Evolutionary conservation across 2,888 invertebrate species (phyloP).

Genomic region (Ypsolopha scabrella): DNA sequence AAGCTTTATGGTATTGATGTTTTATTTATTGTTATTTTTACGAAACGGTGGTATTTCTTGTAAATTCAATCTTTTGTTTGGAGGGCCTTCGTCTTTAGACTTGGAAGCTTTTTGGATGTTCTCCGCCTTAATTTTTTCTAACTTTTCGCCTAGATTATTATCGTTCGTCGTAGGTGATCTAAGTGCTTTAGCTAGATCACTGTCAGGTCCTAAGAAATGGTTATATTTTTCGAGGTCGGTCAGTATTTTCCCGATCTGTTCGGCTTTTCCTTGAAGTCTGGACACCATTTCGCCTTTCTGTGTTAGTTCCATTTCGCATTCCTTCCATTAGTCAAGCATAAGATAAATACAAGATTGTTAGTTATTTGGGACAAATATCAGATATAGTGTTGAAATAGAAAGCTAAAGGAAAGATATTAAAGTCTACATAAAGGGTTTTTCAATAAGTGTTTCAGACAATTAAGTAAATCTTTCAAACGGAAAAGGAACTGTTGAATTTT

Average conservation of each 20-base stretch:
- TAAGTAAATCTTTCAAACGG: too few relatives aligned
- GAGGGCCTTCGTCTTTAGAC: conserved; percentile 66
- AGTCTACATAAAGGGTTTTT: too few relatives aligned
- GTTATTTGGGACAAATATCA: conserved; percentile 21
- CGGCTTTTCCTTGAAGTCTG: conserved; percentile 94
- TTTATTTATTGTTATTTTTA: conserved; percentile 22
- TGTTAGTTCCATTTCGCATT: conserved; percentile 94
- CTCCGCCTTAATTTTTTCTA: conserved; percentile 51
- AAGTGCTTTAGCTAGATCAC: conserved; percentile 63
- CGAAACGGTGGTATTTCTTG: conserved; percentile 69
- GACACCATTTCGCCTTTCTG: conserved; percentile 97
- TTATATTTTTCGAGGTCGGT: conserved; percentile 91
- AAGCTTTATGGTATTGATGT: background rate
- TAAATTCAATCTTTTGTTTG: conserved; percentile 62
- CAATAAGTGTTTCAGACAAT: too few relatives aligned
- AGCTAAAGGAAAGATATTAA: background rate
- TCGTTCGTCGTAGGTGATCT: conserved; percentile 59
- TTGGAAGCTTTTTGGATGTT: conserved; percentile 51
- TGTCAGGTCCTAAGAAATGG: conserved; percentile 75
- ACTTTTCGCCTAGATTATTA: conserved; percentile 41
- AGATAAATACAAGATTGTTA: conserved; percentile 58
- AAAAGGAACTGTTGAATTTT: too few relatives aligned
- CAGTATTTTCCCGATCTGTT: conserved; percentile 94
- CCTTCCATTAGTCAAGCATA: conserved; percentile 72
- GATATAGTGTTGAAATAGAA: background rate